Conservation (phyloP, 1,140 invertebrate species). For the Hypsibius dujardini region DNA sequence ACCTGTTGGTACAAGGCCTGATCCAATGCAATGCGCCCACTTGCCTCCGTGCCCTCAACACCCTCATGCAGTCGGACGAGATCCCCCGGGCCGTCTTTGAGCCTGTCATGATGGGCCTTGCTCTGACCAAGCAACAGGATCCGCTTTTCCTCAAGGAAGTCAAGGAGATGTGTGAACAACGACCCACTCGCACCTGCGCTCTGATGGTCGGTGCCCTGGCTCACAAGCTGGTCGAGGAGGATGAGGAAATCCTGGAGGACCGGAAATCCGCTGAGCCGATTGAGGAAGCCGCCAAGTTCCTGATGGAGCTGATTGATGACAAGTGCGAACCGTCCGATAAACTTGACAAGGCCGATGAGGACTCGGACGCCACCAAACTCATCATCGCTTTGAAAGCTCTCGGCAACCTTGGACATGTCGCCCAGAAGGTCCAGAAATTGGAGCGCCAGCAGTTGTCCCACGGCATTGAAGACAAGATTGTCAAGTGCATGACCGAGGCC, state of each 20-base stretch:
- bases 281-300: background rate
- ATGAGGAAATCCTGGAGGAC: background rate
- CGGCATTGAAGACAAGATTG: background rate
- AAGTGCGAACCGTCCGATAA: constrained; percentile 6
- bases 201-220: constrained; percentile 14
- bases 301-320: background rate
- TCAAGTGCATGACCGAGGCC: background rate
- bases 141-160: constrained; percentile 13
- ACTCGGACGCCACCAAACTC: constrained; percentile 9
- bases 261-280: background rate
- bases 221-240: background rate
- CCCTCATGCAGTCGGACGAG: background rate
- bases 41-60: constrained; percentile 12
- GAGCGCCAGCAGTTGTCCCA: background rate
- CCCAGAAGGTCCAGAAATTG: background rate
- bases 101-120: constrained; percentile 8
- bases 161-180: background rate
- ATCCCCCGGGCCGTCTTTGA: constrained; percentile 3
- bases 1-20: constrained; percentile 11
- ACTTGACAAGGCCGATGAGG: constrained; percentile 11
- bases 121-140: constrained; percentile 14
- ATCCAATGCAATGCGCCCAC: constrained; percentile 14
- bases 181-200: constrained; percentile 6
- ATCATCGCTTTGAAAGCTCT: constrained; percentile 11
- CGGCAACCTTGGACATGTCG: constrained; percentile 14